Conservation (phyloP, 2,888 invertebrate genomes). For the Pollenia amentaria region DNA sequence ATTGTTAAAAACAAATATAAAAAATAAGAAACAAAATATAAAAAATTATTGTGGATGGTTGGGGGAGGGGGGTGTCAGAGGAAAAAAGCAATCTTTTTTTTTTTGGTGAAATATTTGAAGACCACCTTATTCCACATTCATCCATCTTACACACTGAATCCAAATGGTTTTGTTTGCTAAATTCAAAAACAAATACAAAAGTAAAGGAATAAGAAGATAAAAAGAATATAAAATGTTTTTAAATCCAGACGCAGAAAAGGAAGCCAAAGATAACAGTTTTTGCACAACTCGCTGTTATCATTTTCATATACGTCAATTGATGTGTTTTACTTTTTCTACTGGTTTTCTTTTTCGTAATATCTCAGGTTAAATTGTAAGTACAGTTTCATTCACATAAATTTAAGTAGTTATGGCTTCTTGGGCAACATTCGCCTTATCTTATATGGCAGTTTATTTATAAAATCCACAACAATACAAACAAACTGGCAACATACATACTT, state of each 20-base stretch:
- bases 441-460: background rate
- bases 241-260: constrained; percentile 81
- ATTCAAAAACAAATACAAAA: constrained; percentile 74
- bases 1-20: constrained; percentile 52
- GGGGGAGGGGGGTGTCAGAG: constrained; percentile 45
- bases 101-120: constrained; percentile 52
- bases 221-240: constrained; percentile 70
- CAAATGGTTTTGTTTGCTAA: constrained; percentile 80
- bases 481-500: background rate
- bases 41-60: constrained; percentile 37
- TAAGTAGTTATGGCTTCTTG: constrained; percentile 46
- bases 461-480: background rate
- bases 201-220: constrained; percentile 31
- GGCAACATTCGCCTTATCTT: constrained; percentile 31
- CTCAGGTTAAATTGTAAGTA: constrained; percentile 69
- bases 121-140: constrained; percentile 68
- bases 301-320: constrained; percentile 82
- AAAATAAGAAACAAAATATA: constrained; percentile 45
- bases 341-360: constrained; percentile 54
- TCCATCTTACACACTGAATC: constrained; percentile 76
- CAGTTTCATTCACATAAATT: constrained; percentile 69
- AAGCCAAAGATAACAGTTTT: constrained; percentile 83
- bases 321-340: constrained; percentile 79
- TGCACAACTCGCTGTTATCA: constrained; percentile 82
- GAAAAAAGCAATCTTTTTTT: constrained; percentile 47